Conservation (phyloP, 2,888 invertebrate species). For the Eupithecia dodoneata region DNA sequence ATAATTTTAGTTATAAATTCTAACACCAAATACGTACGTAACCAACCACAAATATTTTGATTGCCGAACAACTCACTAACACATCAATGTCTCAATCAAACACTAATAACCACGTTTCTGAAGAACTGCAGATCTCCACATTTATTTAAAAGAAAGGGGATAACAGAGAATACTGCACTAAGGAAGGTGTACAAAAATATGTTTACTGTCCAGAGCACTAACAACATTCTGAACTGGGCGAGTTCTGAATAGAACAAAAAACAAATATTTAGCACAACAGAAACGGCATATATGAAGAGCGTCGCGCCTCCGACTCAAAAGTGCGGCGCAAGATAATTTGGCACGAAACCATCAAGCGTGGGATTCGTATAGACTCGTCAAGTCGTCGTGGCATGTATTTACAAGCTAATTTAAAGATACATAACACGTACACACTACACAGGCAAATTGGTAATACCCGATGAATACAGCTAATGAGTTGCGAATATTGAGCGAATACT, state of each 20-base stretch:
- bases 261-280: slow-evolving; percentile 53
- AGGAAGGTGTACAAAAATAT: slow-evolving; percentile 54
- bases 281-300: slow-evolving; percentile 56
- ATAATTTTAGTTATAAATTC: background rate
- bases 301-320: slow-evolving; percentile 56
- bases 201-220: slow-evolving; percentile 55
- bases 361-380: slow-evolving; percentile 52
- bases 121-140: slow-evolving; percentile 61
- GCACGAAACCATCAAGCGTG: slow-evolving; percentile 60
- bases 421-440: slow-evolving; percentile 51
- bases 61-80: slow-evolving; percentile 26
- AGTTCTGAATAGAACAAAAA: slow-evolving; percentile 41
- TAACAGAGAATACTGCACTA: slow-evolving; percentile 53
- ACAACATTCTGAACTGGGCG: slow-evolving; percentile 53
- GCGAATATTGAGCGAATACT: slow-evolving; percentile 52
- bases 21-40: background rate
- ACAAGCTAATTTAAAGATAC: slow-evolving; percentile 45
- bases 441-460: slow-evolving; percentile 44
- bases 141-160: slow-evolving; percentile 58
- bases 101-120: slow-evolving; percentile 64
- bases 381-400: slow-evolving; percentile 34
- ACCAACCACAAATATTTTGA: slow-evolving; percentile 29
- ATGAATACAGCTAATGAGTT: slow-evolving; percentile 30
- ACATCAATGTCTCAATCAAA: slow-evolving; percentile 45
- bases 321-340: slow-evolving; percentile 74